Percentiles rank a stretch among this genome's conserved stretches.
Conservation (phyloP, 2,888 invertebrate species). For the Rotaria sp. region DNA sequence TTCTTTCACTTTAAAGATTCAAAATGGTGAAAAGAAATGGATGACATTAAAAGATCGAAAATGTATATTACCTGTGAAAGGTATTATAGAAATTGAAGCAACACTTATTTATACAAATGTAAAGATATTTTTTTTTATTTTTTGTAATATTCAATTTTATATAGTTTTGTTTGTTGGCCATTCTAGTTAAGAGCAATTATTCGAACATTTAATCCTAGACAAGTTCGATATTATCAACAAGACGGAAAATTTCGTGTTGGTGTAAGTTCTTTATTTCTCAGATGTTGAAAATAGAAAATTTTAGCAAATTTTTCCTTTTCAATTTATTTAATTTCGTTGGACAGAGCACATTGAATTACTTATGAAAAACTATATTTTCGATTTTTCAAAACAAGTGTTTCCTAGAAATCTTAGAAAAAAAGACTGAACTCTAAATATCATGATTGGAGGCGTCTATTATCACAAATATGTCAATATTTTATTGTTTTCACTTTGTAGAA, state of each 20-base stretch:
- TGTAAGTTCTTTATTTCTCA: conserved; percentile 48
- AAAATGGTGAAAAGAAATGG: conserved; percentile 86
- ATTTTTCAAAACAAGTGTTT: too few species aligned
- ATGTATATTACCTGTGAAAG: conserved; percentile 76
- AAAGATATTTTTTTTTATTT: conserved; percentile 48
- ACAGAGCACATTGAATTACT: too few species aligned
- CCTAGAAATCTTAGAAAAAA: too few species aligned
- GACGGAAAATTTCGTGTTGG: conserved; percentile 91
- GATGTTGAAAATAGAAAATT: too few species aligned
- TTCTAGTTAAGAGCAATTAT: conserved; percentile 73
- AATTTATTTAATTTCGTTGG: too few species aligned
- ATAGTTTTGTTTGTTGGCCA: too few species aligned
- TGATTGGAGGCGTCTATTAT: too few species aligned
- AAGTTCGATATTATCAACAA: conserved; percentile 85
- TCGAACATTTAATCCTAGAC: conserved; percentile 83
- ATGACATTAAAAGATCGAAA: conserved; percentile 92
- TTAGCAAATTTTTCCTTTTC: too few species aligned
- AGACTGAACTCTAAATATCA: too few species aligned
- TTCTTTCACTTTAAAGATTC: conserved; percentile 58
- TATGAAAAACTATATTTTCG: too few species aligned
- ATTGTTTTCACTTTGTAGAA: too few species aligned
- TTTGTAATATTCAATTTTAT: background rate
- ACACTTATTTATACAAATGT: conserved; percentile 83
- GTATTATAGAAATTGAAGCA: conserved; percentile 84
- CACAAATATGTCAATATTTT: too few species aligned